Percentiles rank a stretch among this genome's conserved stretches.
phyloP scores from a whole-genome alignment of 2,888 invertebrate species.

The Caenorhabditis macrosperma region DNA sequence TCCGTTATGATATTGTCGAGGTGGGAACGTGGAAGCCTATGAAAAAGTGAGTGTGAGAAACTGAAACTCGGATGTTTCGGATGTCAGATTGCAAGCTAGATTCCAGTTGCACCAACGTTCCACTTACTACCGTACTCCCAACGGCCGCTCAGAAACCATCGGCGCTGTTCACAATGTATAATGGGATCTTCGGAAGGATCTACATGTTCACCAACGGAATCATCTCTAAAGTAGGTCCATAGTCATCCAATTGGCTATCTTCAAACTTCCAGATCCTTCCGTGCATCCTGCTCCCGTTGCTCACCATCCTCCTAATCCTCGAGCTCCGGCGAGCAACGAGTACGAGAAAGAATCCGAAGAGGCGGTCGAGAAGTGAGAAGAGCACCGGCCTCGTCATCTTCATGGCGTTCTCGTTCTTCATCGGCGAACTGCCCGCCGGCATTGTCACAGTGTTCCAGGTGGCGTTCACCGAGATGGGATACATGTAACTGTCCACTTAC shows the following conservation, averaged over 20 bases:
- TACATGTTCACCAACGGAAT: not conserved
- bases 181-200: not conserved
- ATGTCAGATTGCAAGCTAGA: no score
- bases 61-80: no score
- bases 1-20: no score
- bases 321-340: slow-evolving; percentile 1
- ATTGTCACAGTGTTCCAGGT: slow-evolving; percentile 1
- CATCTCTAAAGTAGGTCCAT: slow-evolving; percentile 1
- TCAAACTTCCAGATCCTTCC: slow-evolving; percentile 21
- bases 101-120: no score
- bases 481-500: slow-evolving; percentile 1
- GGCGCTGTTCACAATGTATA: not conserved
- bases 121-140: no score
- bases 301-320: not conserved
- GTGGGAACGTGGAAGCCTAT: no score
- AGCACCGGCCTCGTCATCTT: slow-evolving; percentile 15
- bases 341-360: no score
- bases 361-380: not conserved
- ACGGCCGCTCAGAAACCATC: no score
- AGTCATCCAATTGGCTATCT: not conserved
- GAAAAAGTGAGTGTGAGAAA: no score
- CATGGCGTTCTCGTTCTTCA: slow-evolving; percentile 11
- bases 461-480: slow-evolving; percentile 11
- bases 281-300: slow-evolving; percentile 4
- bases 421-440: slow-evolving; percentile 21